Percentiles rank a stretch among this genome's conserved stretches.
Conservation (phyloP, 2,888 invertebrate species). For the Antitype chi region DNA sequence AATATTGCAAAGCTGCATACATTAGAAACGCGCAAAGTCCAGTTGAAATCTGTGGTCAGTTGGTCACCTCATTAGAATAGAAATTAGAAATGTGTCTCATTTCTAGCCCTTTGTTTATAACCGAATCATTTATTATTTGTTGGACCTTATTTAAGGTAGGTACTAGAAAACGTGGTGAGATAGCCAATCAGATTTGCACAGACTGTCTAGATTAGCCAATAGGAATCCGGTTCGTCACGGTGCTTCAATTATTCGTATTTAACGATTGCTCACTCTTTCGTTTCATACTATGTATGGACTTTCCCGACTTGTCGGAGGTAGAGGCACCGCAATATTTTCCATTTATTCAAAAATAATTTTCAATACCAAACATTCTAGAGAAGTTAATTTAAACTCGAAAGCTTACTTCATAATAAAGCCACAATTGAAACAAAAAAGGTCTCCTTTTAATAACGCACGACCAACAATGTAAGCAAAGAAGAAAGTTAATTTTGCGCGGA, state of each 20-base stretch:
- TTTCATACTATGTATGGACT: background rate
- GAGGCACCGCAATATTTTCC: background rate
- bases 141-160: background rate
- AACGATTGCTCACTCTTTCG: background rate
- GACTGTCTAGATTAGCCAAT: background rate
- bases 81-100: conserved; percentile 44
- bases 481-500: conserved; percentile 81
- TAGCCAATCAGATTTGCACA: background rate
- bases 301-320: background rate
- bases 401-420: conserved; percentile 63
- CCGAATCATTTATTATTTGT: background rate
- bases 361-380: conserved; percentile 9
- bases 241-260: background rate
- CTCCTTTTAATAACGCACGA: conserved; percentile 75
- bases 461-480: conserved; percentile 80
- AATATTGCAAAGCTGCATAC: conserved; percentile 38
- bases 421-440: conserved; percentile 69
- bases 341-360: conserved; percentile 10
- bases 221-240: background rate
- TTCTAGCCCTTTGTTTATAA: conserved; percentile 44
- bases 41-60: conserved; percentile 50
- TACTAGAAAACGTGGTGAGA: background rate
- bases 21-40: conserved; percentile 50
- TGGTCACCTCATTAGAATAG: conserved; percentile 52
- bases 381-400: conserved; percentile 59